A percentile compares a stretch with the other conserved stretches of the same genome.
Conservation (phyloP, 2,888 invertebrate species). For the Lasioglossum malachurum region DNA sequence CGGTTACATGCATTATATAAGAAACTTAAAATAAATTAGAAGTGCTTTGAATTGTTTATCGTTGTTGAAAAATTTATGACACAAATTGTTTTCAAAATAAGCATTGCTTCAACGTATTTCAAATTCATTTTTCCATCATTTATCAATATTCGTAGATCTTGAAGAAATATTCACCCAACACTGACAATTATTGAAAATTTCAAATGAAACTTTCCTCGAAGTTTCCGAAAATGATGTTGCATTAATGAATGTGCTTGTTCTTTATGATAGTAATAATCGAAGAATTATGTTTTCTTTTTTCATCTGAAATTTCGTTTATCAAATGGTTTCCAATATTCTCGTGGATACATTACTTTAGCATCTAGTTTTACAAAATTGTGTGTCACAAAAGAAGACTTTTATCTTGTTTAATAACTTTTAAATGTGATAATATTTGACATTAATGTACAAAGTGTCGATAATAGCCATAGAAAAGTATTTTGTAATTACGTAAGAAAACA, state of each 20-base stretch:
- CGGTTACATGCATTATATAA: conserved; percentile 5
- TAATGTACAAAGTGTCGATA: neutral
- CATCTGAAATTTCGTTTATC: neutral
- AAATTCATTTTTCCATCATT: neutral
- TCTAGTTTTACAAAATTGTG: neutral
- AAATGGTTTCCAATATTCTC: neutral
- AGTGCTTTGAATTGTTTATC: neutral
- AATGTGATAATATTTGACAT: neutral
- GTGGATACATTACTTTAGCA: neutral
- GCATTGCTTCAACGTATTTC: neutral
- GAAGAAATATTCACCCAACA: conserved; percentile 46
- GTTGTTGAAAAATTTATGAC: neutral
- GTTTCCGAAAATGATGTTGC: conserved; percentile 38
- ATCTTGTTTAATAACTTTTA: neutral
- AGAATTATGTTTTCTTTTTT: conserved; percentile 14
- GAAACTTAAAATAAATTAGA: conserved; percentile 20
- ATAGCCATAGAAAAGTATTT: neutral
- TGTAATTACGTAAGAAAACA: neutral
- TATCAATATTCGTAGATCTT: neutral
- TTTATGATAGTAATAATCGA: conserved; percentile 18
- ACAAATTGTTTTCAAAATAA: neutral
- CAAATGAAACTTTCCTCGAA: conserved; percentile 23
- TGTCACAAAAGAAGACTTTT: neutral
- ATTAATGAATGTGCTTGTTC: conserved; percentile 30
- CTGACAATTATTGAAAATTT: conserved; percentile 36